phyloP scores from a whole-genome alignment of 2,888 invertebrate species.

The Thymelicus sylvestris region DNA sequence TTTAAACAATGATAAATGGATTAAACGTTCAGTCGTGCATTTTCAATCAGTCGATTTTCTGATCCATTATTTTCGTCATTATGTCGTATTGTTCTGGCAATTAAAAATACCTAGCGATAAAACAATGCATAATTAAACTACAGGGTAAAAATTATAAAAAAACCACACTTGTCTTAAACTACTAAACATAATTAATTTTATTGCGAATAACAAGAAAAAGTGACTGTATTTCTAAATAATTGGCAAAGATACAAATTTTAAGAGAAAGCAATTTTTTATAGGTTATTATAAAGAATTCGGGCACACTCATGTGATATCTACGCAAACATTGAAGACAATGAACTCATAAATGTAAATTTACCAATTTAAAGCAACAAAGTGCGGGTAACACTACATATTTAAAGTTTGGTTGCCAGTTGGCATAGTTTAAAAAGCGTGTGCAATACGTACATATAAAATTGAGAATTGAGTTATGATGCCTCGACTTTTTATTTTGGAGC shows the following conservation, averaged over 20 bases:
- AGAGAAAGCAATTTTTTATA: conserved; percentile 26
- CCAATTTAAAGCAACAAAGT: background rate
- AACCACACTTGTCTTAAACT: background rate
- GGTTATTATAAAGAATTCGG: conserved; percentile 26
- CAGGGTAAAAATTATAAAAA: conserved; percentile 9
- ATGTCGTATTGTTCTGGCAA: no score
- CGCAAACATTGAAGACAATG: conserved; percentile 29
- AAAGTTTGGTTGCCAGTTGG: background rate
- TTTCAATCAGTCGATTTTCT: no score
- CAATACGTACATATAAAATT: background rate
- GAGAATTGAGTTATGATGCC: background rate
- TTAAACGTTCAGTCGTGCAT: no score
- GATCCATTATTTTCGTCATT: no score
- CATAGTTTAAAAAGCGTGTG: background rate
- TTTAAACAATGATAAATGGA: no score
- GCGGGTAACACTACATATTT: background rate
- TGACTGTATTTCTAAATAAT: conserved; percentile 7
- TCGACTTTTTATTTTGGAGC: no score
- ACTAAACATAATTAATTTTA: conserved; percentile 4
- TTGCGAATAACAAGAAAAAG: background rate
- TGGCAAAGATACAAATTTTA: conserved; percentile 35
- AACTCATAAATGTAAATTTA: conserved; percentile 33
- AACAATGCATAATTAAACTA: conserved; percentile 1
- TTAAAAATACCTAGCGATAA: background rate
- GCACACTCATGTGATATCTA: conserved; percentile 22